Evolutionary conservation across 2,888 invertebrate genomes (phyloP), one percentile per base, ranked within the genome.

Genomic region (Oxytorus armatus): DNA sequence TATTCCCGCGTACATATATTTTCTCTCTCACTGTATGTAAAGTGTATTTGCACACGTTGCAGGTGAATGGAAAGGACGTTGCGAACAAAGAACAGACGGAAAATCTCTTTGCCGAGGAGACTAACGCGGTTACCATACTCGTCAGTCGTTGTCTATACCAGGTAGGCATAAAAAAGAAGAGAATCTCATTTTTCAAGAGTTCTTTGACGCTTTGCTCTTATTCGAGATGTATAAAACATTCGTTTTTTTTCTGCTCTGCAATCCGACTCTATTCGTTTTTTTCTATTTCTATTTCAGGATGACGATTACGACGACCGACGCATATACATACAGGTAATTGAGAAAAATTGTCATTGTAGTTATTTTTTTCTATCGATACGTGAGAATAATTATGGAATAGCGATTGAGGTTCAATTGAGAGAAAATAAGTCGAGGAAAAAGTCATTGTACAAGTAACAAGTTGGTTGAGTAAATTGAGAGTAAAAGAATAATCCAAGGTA

Each of bases 41-140:
- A 25, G 29, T 16, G 11, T 44, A 14, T 36, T n/a, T 53, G 44
- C 3, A 16, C 18, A 49, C 33, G 49, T 77, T 74, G 10, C 81
- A 93, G 93, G 93, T 93, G 36, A 94, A 95, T 85, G 95, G 94
- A 7, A 93, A 93, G 82, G 94, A 94, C 86, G 93, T 95, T 21
- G 93, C 93, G 72, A 94, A 93, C 85, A 93, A 93, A 85, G 93
- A 93, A 80, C 94, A 95, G 86, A 94, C 94, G 0, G 94, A 94
- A 89, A 92, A 92, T n/a, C 91, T 94, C 29, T 94, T 95, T 84
- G 93, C 93, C n/a, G 93, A 94, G 86, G 94, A 93, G 84, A 93
- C 92, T 81, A 93, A 92, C 85, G 93, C 93, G 14, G 93, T 95
- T 18, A 94, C 94, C 10, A 92, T 95, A 57, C 91, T 95, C 61